Base-by-base conservation (phyloP, 1,140 invertebrate species). In the Meloidogyne chitwoodi region DNA sequence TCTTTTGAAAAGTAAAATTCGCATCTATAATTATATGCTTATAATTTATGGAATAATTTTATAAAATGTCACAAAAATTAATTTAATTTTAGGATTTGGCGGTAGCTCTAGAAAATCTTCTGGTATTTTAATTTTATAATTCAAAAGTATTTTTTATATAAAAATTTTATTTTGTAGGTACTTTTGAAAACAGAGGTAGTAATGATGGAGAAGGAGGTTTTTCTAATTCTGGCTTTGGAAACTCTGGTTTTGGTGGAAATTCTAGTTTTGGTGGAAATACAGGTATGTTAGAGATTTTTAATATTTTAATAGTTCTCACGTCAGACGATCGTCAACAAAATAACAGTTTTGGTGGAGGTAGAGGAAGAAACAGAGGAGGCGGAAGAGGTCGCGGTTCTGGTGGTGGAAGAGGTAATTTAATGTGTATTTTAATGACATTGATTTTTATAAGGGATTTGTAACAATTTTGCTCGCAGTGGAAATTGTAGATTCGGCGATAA, bases 141-240 rank as follows among this genome's bases (percentile, higher is more conserved):
- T n/a, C 4, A 69, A 22, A 70, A 27, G 3, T 19, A 31, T 34
- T 29, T 10, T 68, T 14, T 68, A 12, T 31, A 19, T 29, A 70
- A 34, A 10, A 6, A 4, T n/a, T n/a, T 8, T 38, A 61, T 6
- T 70, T 70, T 29, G 31, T 31, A 10, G 29, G 61, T 27, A 14
- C 4, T 14, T 12, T 16, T n/a, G 11, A 4, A 19, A 41, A 34
- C 5, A n/a, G n/a, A 19, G 48, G 48, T 12, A 62, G n/a, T 34
- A 34, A 22, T 19, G 3, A 16, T 24, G 44, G 44, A 12, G 48
- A 48, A 16, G 44, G 70, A 16, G 29, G 16, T 6, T 73, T 73
- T 16, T 14, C 44, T 26, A 73, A 73, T 29, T 27, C 24, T 29
- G 70, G 56, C 2, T 73, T 73, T 34, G 56, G 56, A 73, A 73